Conservation (phyloP, 2,797 vertebrate species). For the Platalea minor region DNA sequence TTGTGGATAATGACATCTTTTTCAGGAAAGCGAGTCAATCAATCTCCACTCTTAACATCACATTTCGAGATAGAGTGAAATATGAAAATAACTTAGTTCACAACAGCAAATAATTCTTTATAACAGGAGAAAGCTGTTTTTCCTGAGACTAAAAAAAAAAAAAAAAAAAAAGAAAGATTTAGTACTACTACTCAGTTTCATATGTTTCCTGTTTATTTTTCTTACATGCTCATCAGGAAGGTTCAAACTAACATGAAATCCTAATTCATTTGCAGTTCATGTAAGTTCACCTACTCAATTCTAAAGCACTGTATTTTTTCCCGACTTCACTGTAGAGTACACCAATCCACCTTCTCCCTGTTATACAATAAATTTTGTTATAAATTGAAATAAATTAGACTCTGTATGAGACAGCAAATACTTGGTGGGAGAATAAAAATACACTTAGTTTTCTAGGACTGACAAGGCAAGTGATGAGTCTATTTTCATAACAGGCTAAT, state of each 20-base stretch:
- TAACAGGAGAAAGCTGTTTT: not conserved
- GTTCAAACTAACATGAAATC: not conserved
- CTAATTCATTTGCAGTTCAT: not conserved
- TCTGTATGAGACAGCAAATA: not conserved
- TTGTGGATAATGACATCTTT: not conserved
- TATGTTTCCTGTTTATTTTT: not conserved
- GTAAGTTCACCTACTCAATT: not conserved
- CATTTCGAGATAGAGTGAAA: accelerated
- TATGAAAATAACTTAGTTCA: not conserved
- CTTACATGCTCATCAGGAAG: not conserved
- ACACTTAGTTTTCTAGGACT: not conserved
- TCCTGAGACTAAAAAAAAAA: not conserved
- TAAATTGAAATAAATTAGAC: not conserved
- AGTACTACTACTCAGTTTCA: not conserved
- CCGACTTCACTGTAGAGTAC: not conserved
- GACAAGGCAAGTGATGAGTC: not conserved
- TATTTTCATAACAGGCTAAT: not conserved
- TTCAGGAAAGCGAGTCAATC: not conserved
- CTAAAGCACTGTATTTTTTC: not conserved
- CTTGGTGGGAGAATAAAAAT: not conserved
- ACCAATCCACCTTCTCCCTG: not conserved
- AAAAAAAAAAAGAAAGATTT: not conserved
- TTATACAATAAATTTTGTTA: not conserved
- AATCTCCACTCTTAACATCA: not conserved
- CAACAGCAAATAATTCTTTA: not conserved